Percentiles rank a stretch among this genome's conserved stretches.
These are phyloP conservation scores for Meleagris gallopavo DNA, from an alignment of 2,113 vertebrate genomes.

Conservation along the genomic window DNA sequence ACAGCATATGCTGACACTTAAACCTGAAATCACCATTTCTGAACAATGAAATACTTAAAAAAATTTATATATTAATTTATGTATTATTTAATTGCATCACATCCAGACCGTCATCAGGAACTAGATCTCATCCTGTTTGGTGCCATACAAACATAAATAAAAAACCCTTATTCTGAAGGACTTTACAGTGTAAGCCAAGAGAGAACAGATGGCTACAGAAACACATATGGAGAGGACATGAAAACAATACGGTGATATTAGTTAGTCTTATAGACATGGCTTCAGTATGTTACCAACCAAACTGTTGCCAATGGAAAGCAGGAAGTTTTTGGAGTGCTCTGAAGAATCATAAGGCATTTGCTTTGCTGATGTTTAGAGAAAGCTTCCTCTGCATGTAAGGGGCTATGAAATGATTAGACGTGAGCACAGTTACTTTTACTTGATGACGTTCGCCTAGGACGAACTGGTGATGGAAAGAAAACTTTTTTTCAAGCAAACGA, in stretches of 20 bases:
- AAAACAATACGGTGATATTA: conserved; percentile 59
- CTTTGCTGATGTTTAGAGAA: neutral
- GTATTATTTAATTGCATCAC: neutral
- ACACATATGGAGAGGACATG: conserved; percentile 54
- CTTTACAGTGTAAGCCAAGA: conserved; percentile 42
- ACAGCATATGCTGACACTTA: neutral
- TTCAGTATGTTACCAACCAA: conserved; percentile 21
- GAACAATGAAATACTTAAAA: neutral
- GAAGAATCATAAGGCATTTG: neutral
- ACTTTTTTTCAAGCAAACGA: neutral
- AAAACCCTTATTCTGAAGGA: neutral
- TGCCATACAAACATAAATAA: neutral
- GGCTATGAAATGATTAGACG: neutral
- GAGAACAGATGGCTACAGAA: conserved; percentile 59
- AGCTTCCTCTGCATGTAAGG: fast-evolving
- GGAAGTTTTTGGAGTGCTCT: neutral
- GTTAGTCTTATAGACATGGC: conserved; percentile 35
- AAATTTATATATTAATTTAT: neutral
- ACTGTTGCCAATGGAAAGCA: neutral
- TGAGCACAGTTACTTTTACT: neutral
- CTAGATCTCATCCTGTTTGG: neutral
- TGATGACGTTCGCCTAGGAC: neutral
- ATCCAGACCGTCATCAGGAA: neutral
- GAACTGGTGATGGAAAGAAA: neutral
- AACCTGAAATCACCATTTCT: neutral